A percentile compares a stretch with the other conserved stretches of the same genome.
Evolutionary conservation across 2,888 invertebrate genomes (phyloP).

Genomic region (Neocrepidodera transversa): DNA sequence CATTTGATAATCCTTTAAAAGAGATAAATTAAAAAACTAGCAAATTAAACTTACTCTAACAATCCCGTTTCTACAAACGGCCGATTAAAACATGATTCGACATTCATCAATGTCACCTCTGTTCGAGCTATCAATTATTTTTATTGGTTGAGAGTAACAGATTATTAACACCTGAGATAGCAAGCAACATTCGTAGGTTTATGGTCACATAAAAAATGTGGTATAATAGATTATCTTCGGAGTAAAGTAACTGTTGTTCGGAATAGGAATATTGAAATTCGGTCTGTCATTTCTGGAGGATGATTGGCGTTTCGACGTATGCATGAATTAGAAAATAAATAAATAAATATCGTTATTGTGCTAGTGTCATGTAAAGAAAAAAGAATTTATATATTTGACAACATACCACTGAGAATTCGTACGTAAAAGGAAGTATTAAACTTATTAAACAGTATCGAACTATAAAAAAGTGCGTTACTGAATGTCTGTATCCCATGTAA

Average conservation of each 20-base stretch:
- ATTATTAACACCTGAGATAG: slow-evolving; percentile 20
- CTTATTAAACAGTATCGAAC: too few species aligned
- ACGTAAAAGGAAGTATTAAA: too few species aligned
- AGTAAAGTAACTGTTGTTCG: slow-evolving; percentile 18
- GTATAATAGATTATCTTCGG: slow-evolving; percentile 13
- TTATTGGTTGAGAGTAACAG: slow-evolving; percentile 17
- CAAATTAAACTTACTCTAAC: slow-evolving; percentile 7
- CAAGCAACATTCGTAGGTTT: slow-evolving; percentile 13
- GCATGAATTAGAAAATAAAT: slow-evolving; percentile 4
- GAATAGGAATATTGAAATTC: slow-evolving; percentile 16
- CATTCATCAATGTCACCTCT: slow-evolving; percentile 15
- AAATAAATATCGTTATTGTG: not conserved
- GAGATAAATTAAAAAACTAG: slow-evolving; percentile 3
- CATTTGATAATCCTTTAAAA: too few species aligned
- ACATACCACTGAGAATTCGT: not conserved
- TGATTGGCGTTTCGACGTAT: slow-evolving; percentile 22
- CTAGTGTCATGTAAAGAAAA: not conserved
- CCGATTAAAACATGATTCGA: slow-evolving; percentile 6
- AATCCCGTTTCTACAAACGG: not conserved
- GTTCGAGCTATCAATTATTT: slow-evolving; percentile 9
- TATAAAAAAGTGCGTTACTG: too few species aligned
- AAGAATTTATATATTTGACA: not conserved
- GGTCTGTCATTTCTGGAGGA: slow-evolving; percentile 20
- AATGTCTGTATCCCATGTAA: too few species aligned
- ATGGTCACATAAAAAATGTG: slow-evolving; percentile 11